Evolutionary conservation across 1,140 invertebrate species (phyloP).

Genomic region (Octopus sinensis): DNA sequence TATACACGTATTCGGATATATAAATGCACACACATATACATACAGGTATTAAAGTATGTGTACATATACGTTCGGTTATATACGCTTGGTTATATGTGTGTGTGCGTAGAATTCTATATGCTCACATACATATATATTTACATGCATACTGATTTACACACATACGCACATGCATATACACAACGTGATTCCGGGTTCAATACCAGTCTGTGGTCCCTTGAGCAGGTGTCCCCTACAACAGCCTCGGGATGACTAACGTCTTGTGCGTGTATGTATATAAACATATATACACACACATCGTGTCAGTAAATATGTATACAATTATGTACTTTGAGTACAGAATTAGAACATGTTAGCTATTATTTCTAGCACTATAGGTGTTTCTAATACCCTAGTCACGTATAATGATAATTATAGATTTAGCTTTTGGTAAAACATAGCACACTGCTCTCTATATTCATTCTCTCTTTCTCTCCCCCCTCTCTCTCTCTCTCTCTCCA

Average conservation of each 20-base stretch:
- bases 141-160: background rate
- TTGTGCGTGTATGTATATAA: background rate
- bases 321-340: background rate
- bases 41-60: too few species aligned
- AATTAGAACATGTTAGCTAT: background rate
- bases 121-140: background rate
- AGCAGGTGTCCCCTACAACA: background rate
- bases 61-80: too few species aligned
- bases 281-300: background rate
- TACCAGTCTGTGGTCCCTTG: background rate
- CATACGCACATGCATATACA: background rate
- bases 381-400: background rate
- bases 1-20: too few species aligned
- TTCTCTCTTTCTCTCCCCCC: background rate
- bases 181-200: background rate
- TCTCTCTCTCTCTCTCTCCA: background rate
- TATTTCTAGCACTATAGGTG: background rate
- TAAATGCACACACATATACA: too few species aligned
- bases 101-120: background rate
- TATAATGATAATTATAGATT: background rate
- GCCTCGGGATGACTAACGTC: background rate
- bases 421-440: background rate
- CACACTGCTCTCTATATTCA: background rate
- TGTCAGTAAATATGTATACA: background rate
- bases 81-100: too few species aligned